Evolutionary conservation across 2,888 invertebrate genomes (phyloP).

Genomic region (Leucophenga montana): DNA sequence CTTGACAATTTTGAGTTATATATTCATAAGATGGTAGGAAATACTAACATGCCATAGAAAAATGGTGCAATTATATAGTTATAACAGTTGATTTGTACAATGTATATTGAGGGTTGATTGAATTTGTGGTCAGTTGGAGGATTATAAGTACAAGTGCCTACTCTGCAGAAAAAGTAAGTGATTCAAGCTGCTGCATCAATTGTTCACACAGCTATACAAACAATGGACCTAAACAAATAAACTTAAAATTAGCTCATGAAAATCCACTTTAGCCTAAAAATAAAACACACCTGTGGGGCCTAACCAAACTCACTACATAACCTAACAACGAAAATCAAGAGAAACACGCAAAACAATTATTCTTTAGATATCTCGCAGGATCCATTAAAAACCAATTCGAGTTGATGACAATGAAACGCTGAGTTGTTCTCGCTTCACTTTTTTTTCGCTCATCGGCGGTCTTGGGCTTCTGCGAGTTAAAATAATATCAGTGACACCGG

Average conservation of each 20-base stretch:
- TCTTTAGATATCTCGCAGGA: slow-evolving; percentile 73
- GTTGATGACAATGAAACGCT: slow-evolving; percentile 68
- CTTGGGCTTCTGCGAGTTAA: not conserved
- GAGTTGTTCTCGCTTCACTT: not conserved
- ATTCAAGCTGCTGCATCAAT: slow-evolving; percentile 31
- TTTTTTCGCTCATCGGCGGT: not conserved
- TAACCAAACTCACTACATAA: slow-evolving; percentile 8
- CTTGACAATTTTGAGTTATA: not conserved
- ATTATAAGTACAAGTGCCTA: slow-evolving; percentile 36
- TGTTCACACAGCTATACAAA: no score
- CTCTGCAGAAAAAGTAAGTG: slow-evolving; percentile 31
- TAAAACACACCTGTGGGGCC: slow-evolving; percentile 60
- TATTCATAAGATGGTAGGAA: no score
- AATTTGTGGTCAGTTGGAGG: not conserved
- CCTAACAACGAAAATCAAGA: slow-evolving; percentile 53
- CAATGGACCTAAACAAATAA: not conserved
- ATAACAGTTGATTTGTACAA: no score
- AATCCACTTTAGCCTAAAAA: slow-evolving; percentile 27
- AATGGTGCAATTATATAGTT: no score
- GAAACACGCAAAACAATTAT: slow-evolving; percentile 72
- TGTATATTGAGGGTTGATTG: no score
- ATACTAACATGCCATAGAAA: no score
- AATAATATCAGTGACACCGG: slow-evolving; percentile 14
- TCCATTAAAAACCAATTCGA: slow-evolving; percentile 74
- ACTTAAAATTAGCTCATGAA: not conserved